Percentiles rank a stretch among this genome's conserved stretches.
These are phyloP conservation scores for Crossaster papposus DNA, from an alignment of 53 echinoderm and acorn worm species.

Conservation along the genomic window DNA sequence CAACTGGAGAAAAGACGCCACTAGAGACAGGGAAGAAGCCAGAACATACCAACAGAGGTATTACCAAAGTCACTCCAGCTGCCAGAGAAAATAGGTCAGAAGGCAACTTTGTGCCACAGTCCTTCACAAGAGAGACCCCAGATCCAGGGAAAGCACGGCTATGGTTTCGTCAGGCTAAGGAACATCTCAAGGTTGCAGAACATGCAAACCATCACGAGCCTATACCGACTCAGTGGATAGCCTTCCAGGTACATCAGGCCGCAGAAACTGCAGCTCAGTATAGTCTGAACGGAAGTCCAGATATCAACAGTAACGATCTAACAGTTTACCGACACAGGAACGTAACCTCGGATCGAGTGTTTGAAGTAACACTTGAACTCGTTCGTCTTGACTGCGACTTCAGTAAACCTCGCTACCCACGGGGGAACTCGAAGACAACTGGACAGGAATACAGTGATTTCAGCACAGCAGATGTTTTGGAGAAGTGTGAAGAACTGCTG, in stretches of 20 bases:
- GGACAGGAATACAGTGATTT: conserved; percentile 40
- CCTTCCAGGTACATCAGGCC: conserved; percentile 63
- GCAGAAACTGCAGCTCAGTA: conserved; percentile 66
- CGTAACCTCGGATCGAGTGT: background rate
- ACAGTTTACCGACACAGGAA: conserved; percentile 25
- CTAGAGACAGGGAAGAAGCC: conserved; percentile 31
- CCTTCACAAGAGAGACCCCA: conserved; percentile 44
- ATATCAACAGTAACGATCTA: conserved; percentile 3
- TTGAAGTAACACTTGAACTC: background rate
- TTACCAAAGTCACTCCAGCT: background rate
- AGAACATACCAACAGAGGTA: conserved; percentile 18
- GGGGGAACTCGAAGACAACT: conserved; percentile 9
- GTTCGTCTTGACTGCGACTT: conserved; percentile 38
- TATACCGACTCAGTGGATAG: conserved; percentile 23
- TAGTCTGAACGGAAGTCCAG: conserved; percentile 39
- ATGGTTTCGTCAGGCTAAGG: conserved; percentile 60
- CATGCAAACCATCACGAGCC: background rate
- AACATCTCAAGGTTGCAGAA: conserved; percentile 44
- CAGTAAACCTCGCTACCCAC: conserved; percentile 51
- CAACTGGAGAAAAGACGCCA: conserved; percentile 15
- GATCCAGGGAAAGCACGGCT: conserved; percentile 40
- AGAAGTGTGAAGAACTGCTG: conserved; percentile 20
- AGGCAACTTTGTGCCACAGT: conserved; percentile 34
- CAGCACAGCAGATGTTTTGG: background rate
- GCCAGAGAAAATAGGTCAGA: background rate